Evolutionary conservation across 2,113 vertebrate genomes (phyloP), one percentile per base, ranked within the genome.

Genomic region (Carollia perspicillata): DNA sequence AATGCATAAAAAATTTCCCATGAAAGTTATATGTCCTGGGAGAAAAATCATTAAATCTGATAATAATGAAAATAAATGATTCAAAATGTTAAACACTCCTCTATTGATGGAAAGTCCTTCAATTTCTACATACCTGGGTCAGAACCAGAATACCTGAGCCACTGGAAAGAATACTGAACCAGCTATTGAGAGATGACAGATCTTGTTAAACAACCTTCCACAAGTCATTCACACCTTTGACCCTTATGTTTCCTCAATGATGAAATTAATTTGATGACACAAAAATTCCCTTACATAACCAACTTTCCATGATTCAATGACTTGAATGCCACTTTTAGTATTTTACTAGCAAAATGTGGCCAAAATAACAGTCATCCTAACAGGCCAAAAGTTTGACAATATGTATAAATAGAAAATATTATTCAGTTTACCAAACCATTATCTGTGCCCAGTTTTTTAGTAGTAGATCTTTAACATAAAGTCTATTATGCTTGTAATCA

Each of bases 281-380:
- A 26, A n/a, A 84, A 84, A 69, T 2, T 74, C 20, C 14, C 42
- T 90, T 68, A 35, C 1, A 75, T 55, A 4, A 90, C 3, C 1
- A 78, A 81, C 17, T 1, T 55, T 75, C 42, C 37, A 71, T 14
- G 8, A 63, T 71, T 66, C 37, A 92, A 12, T 89, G 13, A 77
- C 65, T 33, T 88, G 35, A 80, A 86, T 78, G 42, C 1, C 14
- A 81, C 40, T 79, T 44, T 42, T 49, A 75, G 42, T 87, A 72
- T 66, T 95, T 89, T 79, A 53, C 81, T 92, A 77, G 33, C 11
- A 92, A 84, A 87, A 35, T 51, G 90, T 51, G 78, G n/a, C 9
- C 63, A 94, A 94, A 87, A 53, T 89, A 94, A 28, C 9, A 77
- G 1, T 72, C 51, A 79, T 80, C 60, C 47, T 42, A 65, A 60